A percentile compares a stretch with the other conserved stretches of the same genome.
phyloP scores from a whole-genome alignment of 2,113 vertebrate species.

The Rhombomys opimus region DNA sequence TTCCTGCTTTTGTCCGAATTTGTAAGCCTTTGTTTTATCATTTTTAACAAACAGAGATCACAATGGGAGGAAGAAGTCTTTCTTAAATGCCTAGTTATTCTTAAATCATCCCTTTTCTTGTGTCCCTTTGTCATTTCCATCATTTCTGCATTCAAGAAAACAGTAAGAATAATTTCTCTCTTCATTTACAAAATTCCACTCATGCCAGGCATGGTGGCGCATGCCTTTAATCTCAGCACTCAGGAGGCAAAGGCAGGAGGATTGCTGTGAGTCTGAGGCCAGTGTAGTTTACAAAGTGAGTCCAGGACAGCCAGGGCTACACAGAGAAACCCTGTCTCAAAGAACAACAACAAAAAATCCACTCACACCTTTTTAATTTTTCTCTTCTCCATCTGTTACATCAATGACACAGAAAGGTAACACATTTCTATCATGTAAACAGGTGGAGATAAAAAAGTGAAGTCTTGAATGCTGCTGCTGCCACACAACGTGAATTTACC shows the following conservation, averaged over 20 bases:
- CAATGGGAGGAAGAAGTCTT: constrained; percentile 67
- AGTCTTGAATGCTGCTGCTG: constrained; percentile 58
- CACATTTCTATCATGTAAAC: constrained; percentile 55
- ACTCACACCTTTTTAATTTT: constrained; percentile 37
- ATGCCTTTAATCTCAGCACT: too few relatives aligned
- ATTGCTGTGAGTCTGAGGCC: too few relatives aligned
- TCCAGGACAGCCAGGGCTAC: too few relatives aligned
- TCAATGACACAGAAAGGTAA: constrained; percentile 38
- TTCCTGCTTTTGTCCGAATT: constrained; percentile 74
- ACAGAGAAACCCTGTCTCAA: too few relatives aligned
- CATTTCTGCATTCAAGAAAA: constrained; percentile 36
- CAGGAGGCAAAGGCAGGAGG: too few relatives aligned
- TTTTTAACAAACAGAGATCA: constrained; percentile 64
- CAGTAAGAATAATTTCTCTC: constrained; percentile 38
- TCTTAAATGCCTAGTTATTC: constrained; percentile 53
- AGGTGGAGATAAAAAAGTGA: constrained; percentile 50
- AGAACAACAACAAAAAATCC: background rate
- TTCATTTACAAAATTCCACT: background rate
- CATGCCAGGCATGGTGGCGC: too few relatives aligned
- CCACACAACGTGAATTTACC: constrained; percentile 62
- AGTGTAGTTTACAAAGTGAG: too few relatives aligned
- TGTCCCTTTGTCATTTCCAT: constrained; percentile 24
- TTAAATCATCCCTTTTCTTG: constrained; percentile 61
- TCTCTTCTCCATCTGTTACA: constrained; percentile 36
- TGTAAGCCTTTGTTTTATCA: constrained; percentile 67